phyloP scores from a whole-genome alignment of 2,888 invertebrate genomes.

The Caenorhabditis sp. region DNA sequence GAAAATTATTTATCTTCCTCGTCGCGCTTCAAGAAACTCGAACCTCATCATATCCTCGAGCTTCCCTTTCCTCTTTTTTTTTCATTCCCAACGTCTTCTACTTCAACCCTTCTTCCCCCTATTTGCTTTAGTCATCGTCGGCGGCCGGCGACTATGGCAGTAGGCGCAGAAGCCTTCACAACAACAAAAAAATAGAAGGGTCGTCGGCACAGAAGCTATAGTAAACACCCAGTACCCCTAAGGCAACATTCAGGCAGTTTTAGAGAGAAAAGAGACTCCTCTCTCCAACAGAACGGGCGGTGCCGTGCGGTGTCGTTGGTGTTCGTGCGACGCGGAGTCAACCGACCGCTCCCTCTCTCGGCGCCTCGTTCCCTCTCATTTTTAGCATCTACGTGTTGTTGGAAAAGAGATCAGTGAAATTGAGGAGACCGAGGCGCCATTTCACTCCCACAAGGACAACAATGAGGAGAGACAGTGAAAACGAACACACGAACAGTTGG shows the following conservation, averaged over 20 bases:
- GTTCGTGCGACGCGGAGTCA: conserved; percentile 63
- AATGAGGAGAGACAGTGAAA: conserved; percentile 28
- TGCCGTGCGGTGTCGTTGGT: conserved; percentile 56
- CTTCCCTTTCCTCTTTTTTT: neutral
- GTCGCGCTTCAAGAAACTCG: no score
- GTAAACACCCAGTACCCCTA: neutral
- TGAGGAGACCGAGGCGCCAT: conserved; percentile 17
- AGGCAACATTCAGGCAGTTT: conserved; percentile 30
- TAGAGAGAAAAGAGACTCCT: neutral
- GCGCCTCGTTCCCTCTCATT: conserved; percentile 46
- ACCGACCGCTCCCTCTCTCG: conserved; percentile 47
- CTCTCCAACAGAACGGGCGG: conserved; percentile 48
- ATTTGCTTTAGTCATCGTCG: conserved; percentile 15
- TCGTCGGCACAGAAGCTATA: conserved; percentile 1
- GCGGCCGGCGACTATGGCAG: conserved; percentile 8
- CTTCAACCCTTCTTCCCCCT: conserved; percentile 5
- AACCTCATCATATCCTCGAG: neutral
- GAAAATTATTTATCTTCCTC: no score
- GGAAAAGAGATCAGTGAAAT: neutral
- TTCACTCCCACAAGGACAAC: conserved; percentile 52
- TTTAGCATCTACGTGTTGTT: neutral
- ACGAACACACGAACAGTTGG: conserved; percentile 57
- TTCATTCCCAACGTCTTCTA: conserved; percentile 2
- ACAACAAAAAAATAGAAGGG: neutral
- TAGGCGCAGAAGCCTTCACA: neutral